Evolutionary conservation across 2,888 invertebrate species (phyloP).

Genomic region (Allolobophora icterica): DNA sequence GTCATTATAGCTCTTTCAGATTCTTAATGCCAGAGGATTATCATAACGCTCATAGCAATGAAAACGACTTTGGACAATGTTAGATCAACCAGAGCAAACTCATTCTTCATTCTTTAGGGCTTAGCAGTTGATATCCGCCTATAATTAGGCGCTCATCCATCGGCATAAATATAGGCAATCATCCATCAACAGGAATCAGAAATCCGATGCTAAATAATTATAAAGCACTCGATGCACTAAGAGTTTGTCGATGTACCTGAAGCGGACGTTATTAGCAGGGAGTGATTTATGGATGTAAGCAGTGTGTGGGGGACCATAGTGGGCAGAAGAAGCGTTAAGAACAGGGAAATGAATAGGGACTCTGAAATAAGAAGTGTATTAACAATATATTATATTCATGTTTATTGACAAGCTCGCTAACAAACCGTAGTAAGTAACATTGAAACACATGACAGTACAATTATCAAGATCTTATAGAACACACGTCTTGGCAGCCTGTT

Average conservation of each 20-base stretch:
- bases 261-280: neutral
- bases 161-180: neutral
- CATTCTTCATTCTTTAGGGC: neutral
- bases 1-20: neutral
- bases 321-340: neutral
- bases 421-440: no score
- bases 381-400: no score
- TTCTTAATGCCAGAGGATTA: neutral
- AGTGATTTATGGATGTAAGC: neutral
- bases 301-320: neutral
- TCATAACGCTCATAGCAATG: neutral
- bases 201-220: neutral
- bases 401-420: no score
- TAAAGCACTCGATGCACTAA: neutral
- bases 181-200: neutral
- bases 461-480: no score
- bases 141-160: neutral
- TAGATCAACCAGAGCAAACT: neutral
- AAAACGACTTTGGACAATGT: neutral
- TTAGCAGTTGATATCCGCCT: neutral
- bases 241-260: neutral
- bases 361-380: neutral
- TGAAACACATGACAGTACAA: no score
- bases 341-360: neutral
- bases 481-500: no score